Base-by-base conservation (phyloP, 92 coral and sea anemone genomes). In the Actinostola sp. region DNA sequence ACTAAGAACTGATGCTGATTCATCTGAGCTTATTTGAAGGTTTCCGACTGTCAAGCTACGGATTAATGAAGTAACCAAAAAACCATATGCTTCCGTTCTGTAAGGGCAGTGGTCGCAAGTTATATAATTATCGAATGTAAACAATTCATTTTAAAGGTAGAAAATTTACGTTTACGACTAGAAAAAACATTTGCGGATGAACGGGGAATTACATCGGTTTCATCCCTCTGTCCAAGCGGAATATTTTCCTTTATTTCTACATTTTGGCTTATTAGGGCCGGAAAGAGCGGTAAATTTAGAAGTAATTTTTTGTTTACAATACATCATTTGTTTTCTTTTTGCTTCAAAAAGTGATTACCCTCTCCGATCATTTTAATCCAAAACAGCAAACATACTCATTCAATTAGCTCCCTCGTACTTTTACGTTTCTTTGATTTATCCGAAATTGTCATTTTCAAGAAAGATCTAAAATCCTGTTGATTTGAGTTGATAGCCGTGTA, bases 21-120 rank as follows among this genome's bases (percentile, higher is more conserved):
- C 85, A 76, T 79, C 88, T 71, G 85, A 83, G 80, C 70, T 53
- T 75, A 76, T 74, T 71, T 82, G 70, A 72, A 84, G 69, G 80
- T 79, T 78, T 88, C 83, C 87, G 79, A 83, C 81, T 90, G 92
- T 80, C 96, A 88, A 84, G 42, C 73, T 61, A 68, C 84, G 88
- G 85, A 79, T 87, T 90, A 87, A 90, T 90, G 87, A 86, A 84
- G 77, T 86, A 78, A 86, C 91, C 87, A 77, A 82, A 75, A 83
- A 72, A 82, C 89, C 86, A 63, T 73, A 81, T 72, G 92, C 87
- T 83, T 85, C 96, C 89, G 88, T 58, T 69, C 33, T 61, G 21
- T 60, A 77, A 81, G 85, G 58, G 81, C 54, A 54, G 68, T 79
- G 82, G 67, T 74, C 31, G 85, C 70, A 76, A 61, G 78, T 55